Percentiles rank a stretch among this genome's conserved stretches.
Evolutionary conservation across 2,113 vertebrate genomes (phyloP).

Genomic region (Scophthalmus maximus): DNA sequence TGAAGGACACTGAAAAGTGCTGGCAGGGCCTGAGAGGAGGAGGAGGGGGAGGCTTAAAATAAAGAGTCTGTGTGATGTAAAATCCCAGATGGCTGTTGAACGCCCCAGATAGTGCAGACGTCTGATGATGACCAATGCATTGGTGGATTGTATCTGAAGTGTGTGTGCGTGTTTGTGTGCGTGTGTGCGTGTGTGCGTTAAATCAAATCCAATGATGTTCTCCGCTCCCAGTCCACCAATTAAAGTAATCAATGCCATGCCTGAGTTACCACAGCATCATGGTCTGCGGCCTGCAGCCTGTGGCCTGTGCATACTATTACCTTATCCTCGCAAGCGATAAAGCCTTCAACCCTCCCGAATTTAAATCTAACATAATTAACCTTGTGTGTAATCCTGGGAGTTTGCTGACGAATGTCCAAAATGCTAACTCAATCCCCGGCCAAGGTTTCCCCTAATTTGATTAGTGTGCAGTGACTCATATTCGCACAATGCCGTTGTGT

Average conservation of each 20-base stretch:
- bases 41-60: slow-evolving; percentile 11
- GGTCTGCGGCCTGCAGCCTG: slow-evolving; percentile 19
- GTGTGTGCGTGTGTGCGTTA: slow-evolving; percentile 10
- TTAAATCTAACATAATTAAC: slow-evolving; percentile 75
- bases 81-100: slow-evolving; percentile 45
- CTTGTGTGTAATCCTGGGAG: slow-evolving; percentile 70
- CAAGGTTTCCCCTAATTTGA: slow-evolving; percentile 73
- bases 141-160: slow-evolving; percentile 64
- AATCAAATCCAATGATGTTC: slow-evolving; percentile 71
- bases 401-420: slow-evolving; percentile 74
- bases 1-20: slow-evolving; percentile 28
- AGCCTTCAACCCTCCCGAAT: slow-evolving; percentile 54
- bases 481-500: slow-evolving; percentile 63
- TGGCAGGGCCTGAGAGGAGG: slow-evolving; percentile 9
- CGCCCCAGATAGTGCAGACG: slow-evolving; percentile 18
- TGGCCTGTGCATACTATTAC: slow-evolving; percentile 52
- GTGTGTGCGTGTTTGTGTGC: not conserved
- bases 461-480: slow-evolving; percentile 73
- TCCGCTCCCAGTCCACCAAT: slow-evolving; percentile 59
- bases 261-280: slow-evolving; percentile 57
- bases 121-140: slow-evolving; percentile 56
- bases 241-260: slow-evolving; percentile 73
- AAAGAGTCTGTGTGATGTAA: slow-evolving; percentile 38
- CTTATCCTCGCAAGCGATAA: slow-evolving; percentile 53
- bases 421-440: slow-evolving; percentile 59